Evolutionary conservation across 2,888 invertebrate genomes (phyloP), one percentile per base, ranked within the genome.

Genomic region (Lasioglossum morio): DNA sequence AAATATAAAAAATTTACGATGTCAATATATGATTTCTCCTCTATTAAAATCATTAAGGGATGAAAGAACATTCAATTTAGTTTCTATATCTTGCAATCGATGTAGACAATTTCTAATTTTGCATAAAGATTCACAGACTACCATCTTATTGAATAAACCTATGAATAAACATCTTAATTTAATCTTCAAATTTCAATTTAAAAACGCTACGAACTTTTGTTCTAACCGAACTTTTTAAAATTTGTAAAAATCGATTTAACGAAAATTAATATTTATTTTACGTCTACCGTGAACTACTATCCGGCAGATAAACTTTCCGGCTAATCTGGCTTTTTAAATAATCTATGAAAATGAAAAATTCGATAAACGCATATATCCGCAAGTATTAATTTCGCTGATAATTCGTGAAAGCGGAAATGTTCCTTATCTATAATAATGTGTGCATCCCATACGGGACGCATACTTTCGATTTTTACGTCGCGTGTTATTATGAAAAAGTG

Each of bases 361-460:
- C 40, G 37, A 60, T 53, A 23, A 23, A 53, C 23, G 34, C 53
- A 82, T n/a, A 30, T 63, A 27, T 63, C 30, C 63, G 30, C 63
- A 30, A 30, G 63, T 63, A 63, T 63, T 60, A 83, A 84, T 60
- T 46, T 80, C 14, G 12, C 46, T 30, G 75, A 83, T 79, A 80
- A 76, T 79, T 81, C 72, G 37, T 46, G 19, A 14, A 30, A 63
- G 43, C 27, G 16, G 37, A 37, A 79, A 75, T 48, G 70, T 72
- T 37, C 69, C 60, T 89, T 88, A 88, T 88, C 88, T 46, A 57
- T 5, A 40, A 48, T 76, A 78, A 82, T 60, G 27, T n/a, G n/a
- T 14, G n/a, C 14, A 37, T n/a, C 2, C 37, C 48, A 27, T 34
- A 57, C 34, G 27, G 1, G 75, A 72, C 40, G 43, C 23, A 57